Base-by-base conservation (phyloP, 2,113 vertebrate species). In the Chlorodrepanis virens region DNA sequence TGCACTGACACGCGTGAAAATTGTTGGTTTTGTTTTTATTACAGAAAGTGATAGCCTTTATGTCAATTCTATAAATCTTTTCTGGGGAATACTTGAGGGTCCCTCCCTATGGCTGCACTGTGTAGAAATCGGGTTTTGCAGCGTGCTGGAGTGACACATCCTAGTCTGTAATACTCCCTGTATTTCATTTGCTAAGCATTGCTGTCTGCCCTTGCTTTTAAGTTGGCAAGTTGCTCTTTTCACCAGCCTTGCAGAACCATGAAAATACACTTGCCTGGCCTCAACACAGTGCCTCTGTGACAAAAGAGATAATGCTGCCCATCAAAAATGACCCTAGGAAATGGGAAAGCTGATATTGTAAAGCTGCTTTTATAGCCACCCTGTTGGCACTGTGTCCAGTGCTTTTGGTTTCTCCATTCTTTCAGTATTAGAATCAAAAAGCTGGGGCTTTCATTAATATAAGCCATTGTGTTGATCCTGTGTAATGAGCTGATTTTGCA, bases 241-340 rank as follows among this genome's bases (percentile, higher is more conserved):
- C 63, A 44, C 77, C 76, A 78, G 68, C 85, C 83, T 95, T 57
- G 17, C 80, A 90, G 88, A 96, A 79, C 76, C 79, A 10, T 86
- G 90, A 86, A 92, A 92, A 92, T 86, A 59, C n/a, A 64, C 85
- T 97, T 78, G 57, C 57, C 80, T 95, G 90, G 61, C 92, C 93
- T 90, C 56, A 83, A 52, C 88, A 45, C 80, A n/a, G 53, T 1
- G 4, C 53, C 49, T 82, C 76, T 86, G 56, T 95, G 90, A 87
- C 92, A 82, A 89, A 82, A 91, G 83, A 93, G 94, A 96, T 93
- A 92, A 92, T 76, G 88, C 69, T 89, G 72, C 76, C 90, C 80
- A 61, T 97, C 96, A 95, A 69, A 96, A 90, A 61, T 92, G 90
- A 95, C 94, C 88, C 88, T 78, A 81, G 76, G 80, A 95, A 94